These are phyloP conservation scores for Andrena marginata DNA, from an alignment of 2,888 invertebrate genomes.

Conservation along the genomic window DNA sequence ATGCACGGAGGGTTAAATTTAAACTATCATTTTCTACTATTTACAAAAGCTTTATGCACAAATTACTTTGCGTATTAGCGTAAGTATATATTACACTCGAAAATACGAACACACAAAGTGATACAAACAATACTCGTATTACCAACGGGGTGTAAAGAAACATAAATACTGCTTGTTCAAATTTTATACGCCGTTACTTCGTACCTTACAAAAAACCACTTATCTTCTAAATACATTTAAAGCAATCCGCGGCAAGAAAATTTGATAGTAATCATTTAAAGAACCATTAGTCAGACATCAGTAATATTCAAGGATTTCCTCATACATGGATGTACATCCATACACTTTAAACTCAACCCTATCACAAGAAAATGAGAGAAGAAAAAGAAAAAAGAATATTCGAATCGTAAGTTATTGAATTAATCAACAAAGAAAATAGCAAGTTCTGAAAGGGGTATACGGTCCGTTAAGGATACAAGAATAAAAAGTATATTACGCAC, in stretches of 20 bases:
- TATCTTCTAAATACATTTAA: neutral
- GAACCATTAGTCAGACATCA: neutral
- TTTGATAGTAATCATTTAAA: neutral
- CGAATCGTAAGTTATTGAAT: too few relatives aligned
- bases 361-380: neutral
- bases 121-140: too few relatives aligned
- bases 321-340: neutral
- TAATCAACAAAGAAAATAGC: too few relatives aligned
- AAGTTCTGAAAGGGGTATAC: neutral
- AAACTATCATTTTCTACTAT: too few relatives aligned
- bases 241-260: neutral
- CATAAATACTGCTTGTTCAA: too few relatives aligned
- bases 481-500: constrained; percentile 17
- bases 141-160: too few relatives aligned
- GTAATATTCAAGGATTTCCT: neutral
- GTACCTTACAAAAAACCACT: neutral
- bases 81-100: too few relatives aligned
- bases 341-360: neutral
- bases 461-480: neutral
- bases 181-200: neutral
- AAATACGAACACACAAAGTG: too few relatives aligned
- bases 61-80: too few relatives aligned
- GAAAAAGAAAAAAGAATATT: neutral
- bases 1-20: too few relatives aligned
- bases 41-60: too few relatives aligned